phyloP scores from a whole-genome alignment of 2,797 vertebrate genomes.

The Limnodromus scolopaceus region DNA sequence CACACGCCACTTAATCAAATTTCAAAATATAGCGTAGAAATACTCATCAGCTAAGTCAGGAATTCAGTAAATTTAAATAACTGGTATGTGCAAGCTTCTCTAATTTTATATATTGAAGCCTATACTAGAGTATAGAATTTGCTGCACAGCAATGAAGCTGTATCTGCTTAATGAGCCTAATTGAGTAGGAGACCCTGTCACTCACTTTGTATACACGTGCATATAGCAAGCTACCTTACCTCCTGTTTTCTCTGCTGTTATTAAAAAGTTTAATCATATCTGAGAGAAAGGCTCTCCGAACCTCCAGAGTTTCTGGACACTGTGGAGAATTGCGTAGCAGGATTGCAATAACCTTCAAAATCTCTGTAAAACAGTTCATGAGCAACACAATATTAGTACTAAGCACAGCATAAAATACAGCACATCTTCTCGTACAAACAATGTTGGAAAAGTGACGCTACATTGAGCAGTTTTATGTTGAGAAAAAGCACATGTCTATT shows the following conservation, averaged over 20 bases:
- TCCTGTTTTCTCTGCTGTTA: conserved; percentile 97
- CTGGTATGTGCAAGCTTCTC: not conserved
- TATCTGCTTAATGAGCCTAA: not conserved
- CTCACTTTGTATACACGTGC: not conserved
- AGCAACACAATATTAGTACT: conserved; percentile 41
- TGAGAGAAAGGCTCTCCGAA: conserved; percentile 93
- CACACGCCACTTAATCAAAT: not conserved
- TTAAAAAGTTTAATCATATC: conserved; percentile 99
- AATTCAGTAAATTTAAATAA: not conserved
- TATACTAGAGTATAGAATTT: not conserved
- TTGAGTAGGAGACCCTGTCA: not conserved
- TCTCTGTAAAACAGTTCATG: conserved; percentile 82
- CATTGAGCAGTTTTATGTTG: not conserved
- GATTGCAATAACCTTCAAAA: conserved; percentile 94
- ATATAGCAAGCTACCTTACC: conserved; percentile 77
- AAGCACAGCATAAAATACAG: not conserved
- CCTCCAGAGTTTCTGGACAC: conserved; percentile 90
- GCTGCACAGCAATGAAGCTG: not conserved
- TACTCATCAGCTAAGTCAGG: not conserved
- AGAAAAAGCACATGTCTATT: not conserved
- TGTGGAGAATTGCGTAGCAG: conserved; percentile 88
- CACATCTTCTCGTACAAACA: not conserved
- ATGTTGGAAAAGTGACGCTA: not conserved
- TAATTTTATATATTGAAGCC: not conserved
- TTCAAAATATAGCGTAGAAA: not conserved